Evolutionary conservation across 2,797 vertebrate genomes (phyloP), one percentile per base, ranked within the genome.

Genomic region (Lophius americanus): DNA sequence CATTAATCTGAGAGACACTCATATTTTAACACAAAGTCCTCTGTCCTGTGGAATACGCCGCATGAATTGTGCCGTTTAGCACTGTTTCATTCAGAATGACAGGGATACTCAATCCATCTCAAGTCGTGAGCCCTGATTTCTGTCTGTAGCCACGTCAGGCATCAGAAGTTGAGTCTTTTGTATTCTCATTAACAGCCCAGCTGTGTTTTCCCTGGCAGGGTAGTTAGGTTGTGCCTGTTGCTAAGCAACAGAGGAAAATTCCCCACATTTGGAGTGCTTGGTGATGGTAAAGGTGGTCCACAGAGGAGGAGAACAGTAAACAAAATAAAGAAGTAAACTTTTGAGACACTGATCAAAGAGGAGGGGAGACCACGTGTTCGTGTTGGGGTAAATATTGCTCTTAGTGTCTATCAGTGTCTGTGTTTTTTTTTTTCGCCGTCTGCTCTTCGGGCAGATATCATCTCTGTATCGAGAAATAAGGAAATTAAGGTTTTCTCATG

Each of bases 181-280:
- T 85, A 81, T 90, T 80, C 88, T 91, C 86, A 90, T 93, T 92
- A 93, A 87, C 86, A 64, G 68, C 81, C 79, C 70, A 59, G 84
- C 75, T 82, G 83, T 87, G 83, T 85, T 73, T 86, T 90, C 83
- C 76, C 85, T 82, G 79, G 85, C 85, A 85, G 62, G 85, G 85
- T 91, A 85, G 84, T 90, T 86, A 88, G 82, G 76, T 70, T 80
- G 82, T 84, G 62, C 81, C 74, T 85, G 92, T 94, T 93, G 91
- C 93, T 82, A 86, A 88, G 93, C 89, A 93, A 94, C 92, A 73
- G 86, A 85, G 71, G 52, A 84, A 88, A 81, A 86, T 83, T 12
- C 73, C 61, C 55, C 42, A 62, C 60, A 72, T 72, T 75, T 81
- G 42, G 58, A 68, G 66, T 66, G 60, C 55, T 64, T 63, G 49